phyloP scores from a whole-genome alignment of 2,113 vertebrate genomes.

The Oreotrochilus melanogaster region DNA sequence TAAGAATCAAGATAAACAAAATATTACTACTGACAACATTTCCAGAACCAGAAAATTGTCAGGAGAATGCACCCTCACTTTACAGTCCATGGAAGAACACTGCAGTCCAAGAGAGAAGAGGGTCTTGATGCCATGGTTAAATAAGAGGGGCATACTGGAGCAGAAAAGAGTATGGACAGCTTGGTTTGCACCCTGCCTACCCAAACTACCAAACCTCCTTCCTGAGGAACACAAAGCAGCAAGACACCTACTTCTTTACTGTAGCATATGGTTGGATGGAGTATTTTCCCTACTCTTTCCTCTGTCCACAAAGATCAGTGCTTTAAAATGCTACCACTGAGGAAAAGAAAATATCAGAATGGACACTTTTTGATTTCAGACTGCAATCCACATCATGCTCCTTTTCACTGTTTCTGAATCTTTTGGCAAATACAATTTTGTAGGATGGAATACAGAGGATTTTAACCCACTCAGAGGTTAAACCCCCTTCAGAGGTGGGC shows the following conservation, averaged over 20 bases:
- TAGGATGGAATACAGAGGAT: not conserved
- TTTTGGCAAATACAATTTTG: not conserved
- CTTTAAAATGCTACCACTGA: not conserved
- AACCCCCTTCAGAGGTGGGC: not conserved
- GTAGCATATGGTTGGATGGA: accelerated
- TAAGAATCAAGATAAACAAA: not conserved
- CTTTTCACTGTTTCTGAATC: not conserved
- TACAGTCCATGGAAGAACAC: not conserved
- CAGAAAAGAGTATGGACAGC: not conserved
- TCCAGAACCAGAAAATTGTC: not conserved
- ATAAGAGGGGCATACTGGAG: not conserved
- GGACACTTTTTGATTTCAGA: not conserved
- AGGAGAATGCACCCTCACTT: not conserved
- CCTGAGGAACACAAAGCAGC: not conserved
- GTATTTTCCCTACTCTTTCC: not conserved
- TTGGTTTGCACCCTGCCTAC: not conserved
- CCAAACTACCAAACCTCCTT: not conserved
- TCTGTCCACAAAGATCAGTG: not conserved
- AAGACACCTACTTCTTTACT: not conserved
- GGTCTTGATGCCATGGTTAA: not conserved
- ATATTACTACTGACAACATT: not conserved
- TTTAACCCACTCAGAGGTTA: not conserved
- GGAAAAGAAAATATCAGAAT: not conserved
- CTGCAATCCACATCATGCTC: not conserved
- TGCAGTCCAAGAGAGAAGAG: not conserved